Base-by-base conservation (phyloP, 2,113 vertebrate species). In the Indri indri region DNA sequence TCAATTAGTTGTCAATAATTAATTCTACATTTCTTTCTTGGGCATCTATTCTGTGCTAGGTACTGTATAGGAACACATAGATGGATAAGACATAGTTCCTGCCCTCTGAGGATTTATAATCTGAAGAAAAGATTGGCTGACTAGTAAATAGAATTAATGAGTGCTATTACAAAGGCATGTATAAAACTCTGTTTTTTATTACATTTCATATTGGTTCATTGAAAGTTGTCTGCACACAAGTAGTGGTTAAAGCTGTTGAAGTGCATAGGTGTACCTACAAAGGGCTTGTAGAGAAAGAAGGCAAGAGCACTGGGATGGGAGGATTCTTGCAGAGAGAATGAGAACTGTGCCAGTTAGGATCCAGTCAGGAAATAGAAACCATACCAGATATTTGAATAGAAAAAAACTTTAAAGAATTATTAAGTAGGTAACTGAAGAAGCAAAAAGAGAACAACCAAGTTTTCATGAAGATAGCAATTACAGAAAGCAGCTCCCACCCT, bases 301-400 rank as follows among this genome's bases (percentile, higher is more conserved):
- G 9, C 23, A 79, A 70, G 40, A 70, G 52, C 68, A 65, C 11
- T 85, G 83, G 50, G 25, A 54, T 76, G 68, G 40, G 42, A 70
- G 37, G 3, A 57, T 79, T 95, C 90, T 74, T 66, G 8, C 32
- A 50, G 54, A 89, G 88, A 82, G 59, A 90, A 52, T 25, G 89
- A 84, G 52, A 90, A 66, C 23, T 87, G 32, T 73, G 23, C 68
- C 34, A 77, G 25, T 89, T 70, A 87, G 52, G 66, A 25, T 82
- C 32, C 47, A 92, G 77, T 50, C 52, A 91, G 27, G 74, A 93
- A 91, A 57, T 61, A 93, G 70, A 94, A 87, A 76, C 42, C 18
- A 77, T 6, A 45, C 6, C 45, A 93, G 45, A 82, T 93, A 94
- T 97, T 54, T 89, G 17, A 79, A 95, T 68, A 95, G 59, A 54